Conservation (phyloP, 2,113 vertebrate genomes). For the Chloropsis hardwickii region DNA sequence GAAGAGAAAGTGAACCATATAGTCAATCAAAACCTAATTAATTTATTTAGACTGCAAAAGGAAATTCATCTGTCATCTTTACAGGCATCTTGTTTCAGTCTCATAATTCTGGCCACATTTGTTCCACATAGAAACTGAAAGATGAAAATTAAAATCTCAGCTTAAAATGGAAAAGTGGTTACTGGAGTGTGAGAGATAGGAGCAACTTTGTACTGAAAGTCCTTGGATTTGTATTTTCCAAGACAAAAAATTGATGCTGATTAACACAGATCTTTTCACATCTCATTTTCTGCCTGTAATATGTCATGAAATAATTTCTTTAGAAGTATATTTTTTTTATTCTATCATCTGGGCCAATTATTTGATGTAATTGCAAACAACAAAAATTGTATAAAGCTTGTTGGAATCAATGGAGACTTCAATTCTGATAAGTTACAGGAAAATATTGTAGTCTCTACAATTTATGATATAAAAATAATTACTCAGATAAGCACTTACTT, state of each 20-base stretch:
- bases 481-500: neutral
- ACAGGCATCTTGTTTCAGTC: neutral
- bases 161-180: neutral
- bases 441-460: neutral
- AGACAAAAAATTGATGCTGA: neutral
- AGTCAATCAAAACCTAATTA: neutral
- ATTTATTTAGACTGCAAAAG: neutral
- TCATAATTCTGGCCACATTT: neutral
- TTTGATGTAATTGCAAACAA: neutral
- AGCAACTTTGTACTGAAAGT: neutral
- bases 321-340: neutral
- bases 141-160: neutral
- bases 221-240: neutral
- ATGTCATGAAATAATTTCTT: neutral
- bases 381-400: neutral
- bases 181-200: accelerated
- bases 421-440: neutral
- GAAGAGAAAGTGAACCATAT: neutral
- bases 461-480: neutral
- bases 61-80: neutral
- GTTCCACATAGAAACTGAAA: neutral
- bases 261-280: neutral
- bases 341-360: neutral
- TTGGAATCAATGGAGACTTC: neutral
- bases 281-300: neutral